Base-by-base conservation (phyloP, 2,888 invertebrate species). In the Yponomeuta malinellus region DNA sequence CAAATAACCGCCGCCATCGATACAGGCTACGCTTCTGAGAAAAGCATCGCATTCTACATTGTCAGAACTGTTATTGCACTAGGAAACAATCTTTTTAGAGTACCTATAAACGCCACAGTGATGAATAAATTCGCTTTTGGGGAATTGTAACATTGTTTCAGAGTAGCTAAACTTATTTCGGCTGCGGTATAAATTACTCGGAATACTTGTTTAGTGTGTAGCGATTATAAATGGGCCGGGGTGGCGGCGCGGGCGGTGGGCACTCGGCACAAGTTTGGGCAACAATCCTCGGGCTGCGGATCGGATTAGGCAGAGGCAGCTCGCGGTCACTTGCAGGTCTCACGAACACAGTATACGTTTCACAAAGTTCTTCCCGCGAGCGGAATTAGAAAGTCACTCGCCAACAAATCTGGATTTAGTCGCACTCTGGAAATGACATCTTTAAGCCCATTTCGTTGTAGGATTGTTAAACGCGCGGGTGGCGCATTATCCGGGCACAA, bases 311-410 rank as follows among this genome's bases (percentile, higher is more conserved):
- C 80, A 79, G 81, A 81, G 80, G 78, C 84, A 80, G 84, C 80
- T 82, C 83, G 91, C 85, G 91, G 91, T 88, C 88, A 83, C 85
- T 82, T 79, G 77, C 88, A 87, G 87, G 84, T 85, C 86, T 84
- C 88, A 78, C 80, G 84, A 82, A 91, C 91, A 90, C 86, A 85
- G 86, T 86, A 90, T 90, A 89, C 90, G 88, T 91, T 91, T 90
- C 87, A 90, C 85, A 87, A 90, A 91, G 87, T 91, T 91, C 86
- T 83, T 81, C 78, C 72, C 77, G 80, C 79, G 78, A 79, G 76
- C 77, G 81, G 87, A 90, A 90, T 91, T 91, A 91, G 89, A 87
- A 90, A 92, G 90, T 89, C 91, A 90, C 85, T 88, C 84, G 79
- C 79, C 74, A 74, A 86, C 89, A 89, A 89, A 90, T 90, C 88